These are phyloP conservation scores for Macrophya annulata DNA, from an alignment of 2,888 invertebrate species.

Conservation along the genomic window DNA sequence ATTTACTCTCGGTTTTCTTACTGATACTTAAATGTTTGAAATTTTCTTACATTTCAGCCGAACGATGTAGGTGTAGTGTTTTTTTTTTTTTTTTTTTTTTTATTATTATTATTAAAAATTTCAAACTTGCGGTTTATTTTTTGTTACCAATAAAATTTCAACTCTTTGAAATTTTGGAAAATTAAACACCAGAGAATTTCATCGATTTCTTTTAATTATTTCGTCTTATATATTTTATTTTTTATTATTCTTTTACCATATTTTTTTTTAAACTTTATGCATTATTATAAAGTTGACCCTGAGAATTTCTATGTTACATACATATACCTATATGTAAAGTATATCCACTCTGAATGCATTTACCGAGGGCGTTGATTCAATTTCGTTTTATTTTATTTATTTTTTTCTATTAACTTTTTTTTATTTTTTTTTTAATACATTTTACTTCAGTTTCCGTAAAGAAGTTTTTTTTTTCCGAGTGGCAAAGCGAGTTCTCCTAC, in stretches of 20 bases:
- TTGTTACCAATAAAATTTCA: too few relatives aligned
- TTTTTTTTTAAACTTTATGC: background rate
- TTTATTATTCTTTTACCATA: background rate
- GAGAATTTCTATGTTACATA: slow-evolving; percentile 4
- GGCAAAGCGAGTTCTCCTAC: background rate
- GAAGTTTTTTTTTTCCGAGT: slow-evolving; percentile 5
- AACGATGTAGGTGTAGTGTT: too few relatives aligned
- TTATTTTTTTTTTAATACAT: background rate
- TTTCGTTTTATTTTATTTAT: background rate
- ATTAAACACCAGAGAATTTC: too few relatives aligned
- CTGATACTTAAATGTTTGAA: background rate
- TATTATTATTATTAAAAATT: too few relatives aligned
- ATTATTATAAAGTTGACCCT: background rate
- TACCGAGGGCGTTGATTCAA: slow-evolving; percentile 4
- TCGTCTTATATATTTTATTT: background rate
- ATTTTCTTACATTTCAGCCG: background rate
- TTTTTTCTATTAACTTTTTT: background rate
- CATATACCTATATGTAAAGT: background rate
- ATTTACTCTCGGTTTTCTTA: background rate
- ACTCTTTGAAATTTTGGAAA: too few relatives aligned
- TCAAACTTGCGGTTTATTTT: too few relatives aligned
- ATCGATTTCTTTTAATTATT: too few relatives aligned
- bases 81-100: too few relatives aligned
- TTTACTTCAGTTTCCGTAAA: background rate
- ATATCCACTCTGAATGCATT: background rate